Evolutionary conservation across 2,888 invertebrate genomes (phyloP).

Genomic region (Microplitis deprimator): DNA sequence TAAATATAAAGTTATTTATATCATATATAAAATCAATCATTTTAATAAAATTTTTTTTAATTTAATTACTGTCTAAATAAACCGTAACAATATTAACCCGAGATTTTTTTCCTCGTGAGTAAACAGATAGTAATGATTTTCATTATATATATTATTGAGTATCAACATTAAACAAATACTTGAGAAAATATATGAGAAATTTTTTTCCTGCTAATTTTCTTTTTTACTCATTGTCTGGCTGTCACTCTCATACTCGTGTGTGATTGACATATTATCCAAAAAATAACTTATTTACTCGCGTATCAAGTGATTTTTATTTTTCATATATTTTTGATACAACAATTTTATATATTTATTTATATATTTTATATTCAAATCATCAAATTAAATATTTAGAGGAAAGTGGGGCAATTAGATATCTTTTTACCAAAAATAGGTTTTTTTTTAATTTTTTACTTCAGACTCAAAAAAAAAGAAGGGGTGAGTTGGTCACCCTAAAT

Average conservation of each 20-base stretch:
- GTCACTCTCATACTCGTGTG: neutral
- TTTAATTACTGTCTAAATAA: neutral
- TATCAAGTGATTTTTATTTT: neutral
- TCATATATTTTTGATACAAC: neutral
- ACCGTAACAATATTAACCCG: neutral
- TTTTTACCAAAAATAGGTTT: too few relatives aligned
- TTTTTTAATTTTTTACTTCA: too few relatives aligned
- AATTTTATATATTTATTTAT: neutral
- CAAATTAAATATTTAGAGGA: too few relatives aligned
- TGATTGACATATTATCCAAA: neutral
- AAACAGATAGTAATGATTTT: neutral
- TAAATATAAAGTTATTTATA: neutral
- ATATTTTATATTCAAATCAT: too few relatives aligned
- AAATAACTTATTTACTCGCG: neutral
- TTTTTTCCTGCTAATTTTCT: neutral
- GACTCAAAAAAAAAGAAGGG: too few relatives aligned
- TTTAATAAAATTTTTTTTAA: neutral
- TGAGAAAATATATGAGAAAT: neutral
- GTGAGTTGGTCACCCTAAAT: too few relatives aligned
- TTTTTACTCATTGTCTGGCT: neutral
- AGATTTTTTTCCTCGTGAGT: neutral
- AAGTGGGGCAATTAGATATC: too few relatives aligned
- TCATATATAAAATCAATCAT: neutral
- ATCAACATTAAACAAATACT: neutral
- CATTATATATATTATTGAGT: neutral